These are phyloP conservation scores for Coryphaenoides rupestris DNA, from an alignment of 2,113 vertebrate species.

Conservation along the genomic window DNA sequence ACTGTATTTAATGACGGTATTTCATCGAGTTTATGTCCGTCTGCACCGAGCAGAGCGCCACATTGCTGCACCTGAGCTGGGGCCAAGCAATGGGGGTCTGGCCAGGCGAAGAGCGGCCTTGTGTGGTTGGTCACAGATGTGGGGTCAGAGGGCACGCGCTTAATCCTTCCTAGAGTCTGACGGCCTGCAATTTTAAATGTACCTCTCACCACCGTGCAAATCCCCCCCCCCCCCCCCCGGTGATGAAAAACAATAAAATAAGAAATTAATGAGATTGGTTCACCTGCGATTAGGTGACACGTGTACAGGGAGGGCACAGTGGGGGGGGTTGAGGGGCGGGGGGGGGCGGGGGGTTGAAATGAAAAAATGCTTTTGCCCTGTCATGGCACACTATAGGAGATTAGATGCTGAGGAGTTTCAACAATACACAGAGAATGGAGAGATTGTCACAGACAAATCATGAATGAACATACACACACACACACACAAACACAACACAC, in stretches of 20 bases:
- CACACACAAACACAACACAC: background rate
- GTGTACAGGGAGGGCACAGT: background rate
- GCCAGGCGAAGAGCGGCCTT: conserved; percentile 41
- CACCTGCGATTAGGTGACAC: conserved; percentile 42
- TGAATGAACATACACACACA: too few species aligned
- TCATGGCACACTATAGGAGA: conserved; percentile 59
- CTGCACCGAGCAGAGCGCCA: too few species aligned
- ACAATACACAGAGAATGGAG: conserved; percentile 28
- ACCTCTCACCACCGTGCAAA: conserved; percentile 40
- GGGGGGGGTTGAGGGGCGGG: background rate
- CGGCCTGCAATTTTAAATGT: conserved; percentile 28
- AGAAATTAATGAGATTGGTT: conserved; percentile 16
- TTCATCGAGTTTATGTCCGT: too few species aligned
- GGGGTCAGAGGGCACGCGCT: conserved; percentile 44
- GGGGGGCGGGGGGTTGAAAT: conserved; percentile 6
- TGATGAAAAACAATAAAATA: conserved; percentile 42
- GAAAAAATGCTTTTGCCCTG: conserved; percentile 51
- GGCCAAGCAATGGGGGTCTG: conserved; percentile 46
- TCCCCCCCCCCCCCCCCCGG: conserved; percentile 12
- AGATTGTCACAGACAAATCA: background rate
- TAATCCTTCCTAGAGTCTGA: conserved; percentile 50
- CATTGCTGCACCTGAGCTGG: conserved; percentile 23
- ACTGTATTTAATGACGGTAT: too few species aligned
- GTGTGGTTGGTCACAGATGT: conserved; percentile 51
- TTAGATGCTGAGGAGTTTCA: conserved; percentile 56